phyloP scores from a whole-genome alignment of 92 coral and sea anemone species.

The Epizoanthus scotinus region DNA sequence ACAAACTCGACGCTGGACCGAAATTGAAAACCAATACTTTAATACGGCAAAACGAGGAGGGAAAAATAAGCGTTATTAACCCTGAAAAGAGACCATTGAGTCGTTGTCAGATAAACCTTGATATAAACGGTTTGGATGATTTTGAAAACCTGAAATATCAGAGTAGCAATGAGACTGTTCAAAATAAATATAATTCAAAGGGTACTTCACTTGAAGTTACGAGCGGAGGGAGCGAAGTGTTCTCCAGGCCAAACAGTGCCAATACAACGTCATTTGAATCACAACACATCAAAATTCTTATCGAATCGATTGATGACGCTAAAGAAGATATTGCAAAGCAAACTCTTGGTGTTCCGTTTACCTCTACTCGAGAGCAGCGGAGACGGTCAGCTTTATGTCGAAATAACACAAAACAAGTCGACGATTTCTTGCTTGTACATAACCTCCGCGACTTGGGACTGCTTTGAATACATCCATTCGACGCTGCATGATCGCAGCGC shows the following conservation, averaged over 20 bases:
- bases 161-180: background rate
- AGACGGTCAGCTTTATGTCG: slow-evolving; percentile 89
- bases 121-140: slow-evolving; percentile 44
- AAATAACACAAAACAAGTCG: slow-evolving; percentile 87
- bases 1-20: background rate
- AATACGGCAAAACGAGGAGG: background rate
- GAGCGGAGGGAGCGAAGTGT: slow-evolving; percentile 3
- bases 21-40: slow-evolving; percentile 22
- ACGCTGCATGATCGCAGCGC: too few relatives aligned
- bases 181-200: background rate
- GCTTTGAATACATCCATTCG: slow-evolving; percentile 35
- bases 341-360: slow-evolving; percentile 63
- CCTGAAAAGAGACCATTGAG: slow-evolving; percentile 70
- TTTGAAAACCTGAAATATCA: slow-evolving; percentile 1
- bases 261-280: slow-evolving; percentile 32
- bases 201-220: background rate
- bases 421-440: slow-evolving; percentile 84
- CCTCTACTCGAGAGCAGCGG: slow-evolving; percentile 78
- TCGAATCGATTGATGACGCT: slow-evolving; percentile 78
- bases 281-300: slow-evolving; percentile 71
- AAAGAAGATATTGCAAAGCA: slow-evolving; percentile 65
- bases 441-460: slow-evolving; percentile 82
- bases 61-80: background rate
- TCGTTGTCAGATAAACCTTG: slow-evolving; percentile 78
- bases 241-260: slow-evolving; percentile 5